A percentile compares a stretch with the other conserved stretches of the same genome.
These are phyloP conservation scores for Alviniconcha strummeri DNA, from an alignment of 2,888 invertebrate species.

Conservation along the genomic window DNA sequence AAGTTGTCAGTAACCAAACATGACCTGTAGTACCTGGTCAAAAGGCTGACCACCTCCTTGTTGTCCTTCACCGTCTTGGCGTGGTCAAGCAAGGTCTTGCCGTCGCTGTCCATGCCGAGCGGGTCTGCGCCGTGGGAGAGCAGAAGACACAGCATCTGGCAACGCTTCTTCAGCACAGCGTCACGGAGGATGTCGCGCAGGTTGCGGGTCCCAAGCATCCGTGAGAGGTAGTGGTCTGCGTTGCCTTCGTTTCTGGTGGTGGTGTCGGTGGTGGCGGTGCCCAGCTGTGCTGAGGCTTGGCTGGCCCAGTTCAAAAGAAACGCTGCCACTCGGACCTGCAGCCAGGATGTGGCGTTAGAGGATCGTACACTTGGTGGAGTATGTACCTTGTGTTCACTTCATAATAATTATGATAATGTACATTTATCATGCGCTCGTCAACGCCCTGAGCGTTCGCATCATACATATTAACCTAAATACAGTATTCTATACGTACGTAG, in stretches of 20 bases:
- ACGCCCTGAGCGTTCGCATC: no score
- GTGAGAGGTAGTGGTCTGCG: neutral
- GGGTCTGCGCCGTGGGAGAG: neutral
- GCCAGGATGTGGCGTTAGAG: no score
- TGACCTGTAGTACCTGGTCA: neutral
- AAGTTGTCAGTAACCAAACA: no score
- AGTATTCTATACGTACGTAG: no score
- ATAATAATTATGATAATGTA: no score
- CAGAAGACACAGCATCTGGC: slow-evolving; percentile 13
- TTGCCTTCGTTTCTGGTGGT: neutral
- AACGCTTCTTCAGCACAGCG: neutral
- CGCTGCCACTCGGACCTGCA: neutral
- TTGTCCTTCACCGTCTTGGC: neutral
- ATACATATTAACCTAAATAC: no score
- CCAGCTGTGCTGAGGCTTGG: neutral
- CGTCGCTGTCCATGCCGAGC: neutral
- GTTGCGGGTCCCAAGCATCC: neutral
- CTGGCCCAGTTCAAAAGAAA: neutral
- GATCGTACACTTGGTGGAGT: no score
- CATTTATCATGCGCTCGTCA: no score
- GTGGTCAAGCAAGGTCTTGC: neutral
- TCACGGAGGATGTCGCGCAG: neutral
- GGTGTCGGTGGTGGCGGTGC: neutral
- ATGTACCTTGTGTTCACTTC: no score
- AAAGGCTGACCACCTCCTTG: neutral